A percentile compares a stretch with the other conserved stretches of the same genome.
phyloP scores from a whole-genome alignment of 2,113 vertebrate genomes.

The Marcusenius ussheri region DNA sequence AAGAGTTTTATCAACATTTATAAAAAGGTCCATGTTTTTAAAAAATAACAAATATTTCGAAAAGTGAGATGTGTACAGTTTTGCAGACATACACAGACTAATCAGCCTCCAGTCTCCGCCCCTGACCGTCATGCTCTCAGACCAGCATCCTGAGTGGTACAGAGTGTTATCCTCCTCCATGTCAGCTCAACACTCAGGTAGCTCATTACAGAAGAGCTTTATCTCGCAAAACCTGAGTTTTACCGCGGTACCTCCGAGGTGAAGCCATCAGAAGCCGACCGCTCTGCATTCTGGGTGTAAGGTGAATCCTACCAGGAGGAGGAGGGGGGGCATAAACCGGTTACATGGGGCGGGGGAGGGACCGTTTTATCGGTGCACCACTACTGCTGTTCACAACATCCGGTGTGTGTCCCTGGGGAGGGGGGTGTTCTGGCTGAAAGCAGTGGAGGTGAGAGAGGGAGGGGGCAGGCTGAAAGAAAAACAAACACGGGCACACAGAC shows the following conservation, averaged over 20 bases:
- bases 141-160: neutral
- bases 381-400: neutral
- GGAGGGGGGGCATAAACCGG: neutral
- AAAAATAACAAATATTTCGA: neutral
- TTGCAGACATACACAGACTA: neutral
- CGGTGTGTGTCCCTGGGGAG: neutral
- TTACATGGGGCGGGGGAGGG: neutral
- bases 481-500: neutral
- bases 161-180: neutral
- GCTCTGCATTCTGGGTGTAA: neutral
- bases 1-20: neutral
- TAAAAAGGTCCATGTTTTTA: neutral
- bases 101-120: neutral
- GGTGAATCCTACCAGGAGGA: neutral
- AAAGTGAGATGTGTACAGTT: neutral
- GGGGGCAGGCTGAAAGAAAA: neutral
- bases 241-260: neutral
- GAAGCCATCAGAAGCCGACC: neutral
- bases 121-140: neutral
- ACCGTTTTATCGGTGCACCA: neutral
- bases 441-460: neutral
- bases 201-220: neutral
- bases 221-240: neutral
- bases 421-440: neutral
- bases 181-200: neutral